Base-by-base conservation (phyloP, 1,140 invertebrate genomes). In the Musca vetustissima region DNA sequence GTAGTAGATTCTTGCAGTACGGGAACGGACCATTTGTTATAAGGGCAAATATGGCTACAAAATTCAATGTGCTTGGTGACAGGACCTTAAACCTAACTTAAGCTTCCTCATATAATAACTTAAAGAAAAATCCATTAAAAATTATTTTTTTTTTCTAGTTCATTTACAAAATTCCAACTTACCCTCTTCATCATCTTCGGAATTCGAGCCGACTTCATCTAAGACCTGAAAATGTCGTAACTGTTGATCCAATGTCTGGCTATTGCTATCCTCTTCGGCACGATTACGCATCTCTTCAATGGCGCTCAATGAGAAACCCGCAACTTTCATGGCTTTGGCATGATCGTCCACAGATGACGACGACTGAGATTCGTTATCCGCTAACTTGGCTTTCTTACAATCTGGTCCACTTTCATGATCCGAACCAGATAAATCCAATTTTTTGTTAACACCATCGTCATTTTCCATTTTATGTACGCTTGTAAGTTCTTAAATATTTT, bases 191-290 rank as follows among this genome's bases (percentile, higher is more conserved):
- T 85, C 86, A n/a, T 70, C 69, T 4, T 70, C 65, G 9, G 64
- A 22, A 72, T 84, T 85, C 6, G 84, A 84, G 48, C 83, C 84
- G 14, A 91, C 85, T 82, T 94, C 92, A 80, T 94, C 92, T 22
- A 93, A 80, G 24, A 94, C 88, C 75, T 93, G 90, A 80, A 93
- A 94, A 70, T 92, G 87, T 53, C 87, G 81, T 50, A 87, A 70
- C 67, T 80, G 77, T 61, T 82, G 73, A 66, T 80, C 77, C 32
- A 78, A 72, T 0, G 73, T 70, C 48, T 75, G 74, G 11, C 69
- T 73, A 9, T 73, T 72, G 1, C 74, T 64, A 48, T 76, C 77
- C 6, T 73, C 76, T 19, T 78, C 76, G 7, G 74, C 72, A 8
- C 77, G 77, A 24, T 72, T 76, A 0, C 75, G 75, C 79, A 81